Percentiles rank a stretch among this genome's conserved stretches.
Conservation (phyloP, 2,113 vertebrate species). For the Cardinalis cardinalis region DNA sequence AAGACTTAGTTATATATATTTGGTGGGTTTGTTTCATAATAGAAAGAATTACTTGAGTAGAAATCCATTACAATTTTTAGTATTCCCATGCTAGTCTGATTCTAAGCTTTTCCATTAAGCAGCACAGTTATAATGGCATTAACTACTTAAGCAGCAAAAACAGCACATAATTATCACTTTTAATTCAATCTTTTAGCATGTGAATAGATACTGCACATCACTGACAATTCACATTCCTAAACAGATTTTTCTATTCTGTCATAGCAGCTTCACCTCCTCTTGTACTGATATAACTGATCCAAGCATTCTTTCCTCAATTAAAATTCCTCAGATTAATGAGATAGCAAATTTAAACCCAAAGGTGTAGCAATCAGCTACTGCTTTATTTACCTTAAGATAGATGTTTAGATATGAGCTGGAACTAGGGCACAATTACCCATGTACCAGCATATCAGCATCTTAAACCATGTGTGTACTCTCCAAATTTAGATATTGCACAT, state of each 20-base stretch:
- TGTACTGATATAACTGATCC: neutral
- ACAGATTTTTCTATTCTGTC: slow-evolving; percentile 4
- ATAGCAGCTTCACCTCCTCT: neutral
- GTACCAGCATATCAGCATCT: neutral
- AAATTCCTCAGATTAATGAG: neutral
- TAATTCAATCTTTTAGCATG: slow-evolving; percentile 25
- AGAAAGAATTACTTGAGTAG: slow-evolving; percentile 29
- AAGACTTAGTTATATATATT: slow-evolving; percentile 23
- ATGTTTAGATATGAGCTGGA: neutral
- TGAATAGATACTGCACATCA: slow-evolving; percentile 23
- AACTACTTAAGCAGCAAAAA: slow-evolving; percentile 48
- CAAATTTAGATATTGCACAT: neutral
- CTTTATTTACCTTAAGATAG: neutral
- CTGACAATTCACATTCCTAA: slow-evolving; percentile 10
- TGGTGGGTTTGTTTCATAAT: slow-evolving; percentile 40
- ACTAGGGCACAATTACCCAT: neutral
- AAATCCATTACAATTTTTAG: slow-evolving; percentile 44
- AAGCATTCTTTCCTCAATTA: neutral
- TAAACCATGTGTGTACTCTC: neutral
- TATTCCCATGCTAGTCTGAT: slow-evolving; percentile 48
- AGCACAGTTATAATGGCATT: slow-evolving; percentile 40
- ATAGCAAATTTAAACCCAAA: neutral
- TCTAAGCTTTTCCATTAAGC: slow-evolving; percentile 48
- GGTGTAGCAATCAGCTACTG: neutral
- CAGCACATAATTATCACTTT: slow-evolving; percentile 48